Evolutionary conservation across 2,888 invertebrate genomes (phyloP).

Genomic region (Xanthorhoe designata): DNA sequence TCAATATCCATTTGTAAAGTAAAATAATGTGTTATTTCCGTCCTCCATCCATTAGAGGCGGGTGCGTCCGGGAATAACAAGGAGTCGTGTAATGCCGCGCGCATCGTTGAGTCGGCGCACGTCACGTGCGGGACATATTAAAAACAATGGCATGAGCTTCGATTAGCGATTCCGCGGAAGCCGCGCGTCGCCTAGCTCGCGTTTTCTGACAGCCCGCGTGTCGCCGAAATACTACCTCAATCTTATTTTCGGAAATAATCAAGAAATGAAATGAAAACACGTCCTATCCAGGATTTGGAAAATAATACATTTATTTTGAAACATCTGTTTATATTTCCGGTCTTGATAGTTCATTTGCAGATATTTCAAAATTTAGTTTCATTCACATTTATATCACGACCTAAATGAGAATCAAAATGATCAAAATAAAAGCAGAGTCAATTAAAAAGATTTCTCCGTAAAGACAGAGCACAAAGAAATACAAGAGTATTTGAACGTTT

Average conservation of each 20-base stretch:
- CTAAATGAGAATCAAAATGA: not conserved
- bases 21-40: constrained; percentile 12
- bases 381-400: not conserved
- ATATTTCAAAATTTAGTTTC: not conserved
- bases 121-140: constrained; percentile 55
- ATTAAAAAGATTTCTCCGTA: not conserved
- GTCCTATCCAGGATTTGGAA: too few species aligned
- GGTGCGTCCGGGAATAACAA: constrained; percentile 20
- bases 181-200: not conserved
- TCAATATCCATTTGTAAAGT: constrained; percentile 10
- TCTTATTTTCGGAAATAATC: not conserved
- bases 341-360: too few species aligned
- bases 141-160: constrained; percentile 48
- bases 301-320: too few species aligned
- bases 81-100: constrained; percentile 1
- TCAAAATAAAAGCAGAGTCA: not conserved
- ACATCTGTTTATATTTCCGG: too few species aligned
- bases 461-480: constrained; percentile 4
- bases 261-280: too few species aligned
- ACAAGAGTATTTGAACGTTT: constrained; percentile 8
- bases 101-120: constrained; percentile 50
- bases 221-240: not conserved
- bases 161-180: constrained; percentile 15
- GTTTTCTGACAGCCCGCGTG: not conserved
- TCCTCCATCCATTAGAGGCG: constrained; percentile 17